phyloP scores from a whole-genome alignment of 1,140 invertebrate genomes.

The Helicoverpa zea region DNA sequence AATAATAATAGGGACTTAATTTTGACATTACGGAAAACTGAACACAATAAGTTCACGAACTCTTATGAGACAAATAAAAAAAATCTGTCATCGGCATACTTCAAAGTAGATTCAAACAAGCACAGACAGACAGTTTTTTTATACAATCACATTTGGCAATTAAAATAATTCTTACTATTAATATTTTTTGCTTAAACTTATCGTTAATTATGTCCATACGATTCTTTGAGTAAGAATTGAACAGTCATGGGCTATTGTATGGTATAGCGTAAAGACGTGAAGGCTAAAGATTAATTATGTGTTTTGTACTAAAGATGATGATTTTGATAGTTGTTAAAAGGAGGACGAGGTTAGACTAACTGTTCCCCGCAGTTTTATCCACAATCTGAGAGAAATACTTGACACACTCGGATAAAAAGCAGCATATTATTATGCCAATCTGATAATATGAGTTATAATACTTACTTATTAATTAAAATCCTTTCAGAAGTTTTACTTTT shows the following conservation, averaged over 20 bases:
- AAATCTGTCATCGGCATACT: not conserved
- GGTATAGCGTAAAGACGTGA: not conserved
- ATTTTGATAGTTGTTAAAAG: not conserved
- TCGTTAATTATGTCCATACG: conserved; percentile 26
- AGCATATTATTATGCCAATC: no score
- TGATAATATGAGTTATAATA: no score
- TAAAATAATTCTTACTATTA: conserved; percentile 31
- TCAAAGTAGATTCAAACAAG: not conserved
- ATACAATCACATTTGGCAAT: conserved; percentile 45
- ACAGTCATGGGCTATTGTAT: conserved; percentile 22
- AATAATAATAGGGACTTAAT: no score
- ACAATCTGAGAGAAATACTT: no score
- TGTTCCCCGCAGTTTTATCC: no score
- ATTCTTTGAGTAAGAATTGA: conserved; percentile 6
- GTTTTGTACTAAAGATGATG: not conserved
- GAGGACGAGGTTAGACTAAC: not conserved
- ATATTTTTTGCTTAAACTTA: conserved; percentile 18
- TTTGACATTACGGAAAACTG: no score
- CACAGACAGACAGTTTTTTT: conserved; percentile 31
- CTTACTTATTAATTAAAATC: no score
- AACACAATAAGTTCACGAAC: no score
- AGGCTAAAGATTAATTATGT: conserved; percentile 20
- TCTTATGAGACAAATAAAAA: not conserved
- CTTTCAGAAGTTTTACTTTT: no score
- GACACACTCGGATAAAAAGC: no score